Base-by-base conservation (phyloP, 2,113 vertebrate species). In the Maccullochella peelii region DNA sequence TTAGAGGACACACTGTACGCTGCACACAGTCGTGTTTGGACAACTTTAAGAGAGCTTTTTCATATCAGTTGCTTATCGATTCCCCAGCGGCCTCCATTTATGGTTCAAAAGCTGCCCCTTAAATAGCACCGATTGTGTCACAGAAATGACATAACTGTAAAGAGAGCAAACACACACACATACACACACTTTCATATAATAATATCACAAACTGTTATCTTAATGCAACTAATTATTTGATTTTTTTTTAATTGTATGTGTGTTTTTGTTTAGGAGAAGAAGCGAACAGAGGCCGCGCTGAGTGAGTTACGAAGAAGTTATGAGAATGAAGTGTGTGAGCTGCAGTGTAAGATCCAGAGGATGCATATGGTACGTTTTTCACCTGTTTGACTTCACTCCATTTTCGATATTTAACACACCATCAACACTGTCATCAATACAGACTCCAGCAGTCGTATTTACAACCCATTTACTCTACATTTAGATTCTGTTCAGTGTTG, bases 331-430 rank as follows among this genome's bases (percentile, higher is more conserved):
- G 96, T 99, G 86, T 97, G 95, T 84, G 97, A 99, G 89, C 95
- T 99, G 55, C 97, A 98, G 58, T 97, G 96, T 92, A 97, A 97
- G 63, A 96, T 99, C 86, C 97, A 97, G 91, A 97, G 95, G 90
- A 96, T 99, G 85, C 97, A 96, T 94, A 96, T 97, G 96, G 98
- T 98, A 86, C 85, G 58, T 77, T 21, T 82, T 65, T 58, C 7
- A 38, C 3, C 15, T 25, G 2, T 44, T 59, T 87, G 20, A 23
- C 71, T 61, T 8, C 16, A 4, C 36, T 65, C 8, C 18, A 5
- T 2, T 54, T 70, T 62, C 38, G 67, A 11, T 1, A 1, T n/a
- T n/a, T 4, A 74, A 38, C n/a, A 79, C 54, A 62, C 6, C 52
- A 58, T 65, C 15, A 76, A 6, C 20, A 14, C 42, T 15, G 27